phyloP scores from a whole-genome alignment of 2,888 invertebrate species.

The Bedellia somnulentella region DNA sequence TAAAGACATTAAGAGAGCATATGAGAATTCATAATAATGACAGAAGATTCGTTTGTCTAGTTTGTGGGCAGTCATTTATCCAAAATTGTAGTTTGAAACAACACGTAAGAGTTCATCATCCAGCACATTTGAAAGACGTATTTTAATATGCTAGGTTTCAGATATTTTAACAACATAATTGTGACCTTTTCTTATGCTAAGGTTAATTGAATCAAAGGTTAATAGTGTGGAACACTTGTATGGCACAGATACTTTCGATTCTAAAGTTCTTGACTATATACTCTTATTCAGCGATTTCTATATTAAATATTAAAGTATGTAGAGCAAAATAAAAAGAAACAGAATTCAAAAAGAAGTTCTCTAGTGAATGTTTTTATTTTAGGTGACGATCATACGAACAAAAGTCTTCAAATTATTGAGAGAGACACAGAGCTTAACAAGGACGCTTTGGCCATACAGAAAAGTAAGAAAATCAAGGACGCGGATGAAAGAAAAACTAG shows the following conservation, averaged over 20 bases:
- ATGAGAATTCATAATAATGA: conserved; percentile 51
- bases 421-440: too few relatives aligned
- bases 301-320: too few relatives aligned
- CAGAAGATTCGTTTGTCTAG: conserved; percentile 35
- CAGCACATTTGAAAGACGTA: conserved; percentile 27
- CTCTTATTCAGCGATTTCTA: too few relatives aligned
- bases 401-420: not conserved
- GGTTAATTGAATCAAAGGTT: too few relatives aligned
- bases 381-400: conserved; percentile 24
- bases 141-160: conserved; percentile 14
- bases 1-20: conserved; percentile 46
- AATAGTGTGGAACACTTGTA: too few relatives aligned
- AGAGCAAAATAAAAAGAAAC: too few relatives aligned
- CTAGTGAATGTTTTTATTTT: conserved; percentile 31
- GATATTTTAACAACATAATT: too few relatives aligned
- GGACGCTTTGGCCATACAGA: conserved; percentile 3
- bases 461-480: conserved; percentile 10
- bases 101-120: conserved; percentile 46
- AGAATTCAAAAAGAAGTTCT: too few relatives aligned
- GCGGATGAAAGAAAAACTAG: conserved; percentile 23
- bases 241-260: too few relatives aligned
- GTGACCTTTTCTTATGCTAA: too few relatives aligned
- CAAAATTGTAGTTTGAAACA: conserved; percentile 49
- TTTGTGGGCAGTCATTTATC: conserved; percentile 42
- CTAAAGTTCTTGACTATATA: too few relatives aligned